Conservation (phyloP, 2,113 vertebrate genomes). For the Rutilus rutilus region DNA sequence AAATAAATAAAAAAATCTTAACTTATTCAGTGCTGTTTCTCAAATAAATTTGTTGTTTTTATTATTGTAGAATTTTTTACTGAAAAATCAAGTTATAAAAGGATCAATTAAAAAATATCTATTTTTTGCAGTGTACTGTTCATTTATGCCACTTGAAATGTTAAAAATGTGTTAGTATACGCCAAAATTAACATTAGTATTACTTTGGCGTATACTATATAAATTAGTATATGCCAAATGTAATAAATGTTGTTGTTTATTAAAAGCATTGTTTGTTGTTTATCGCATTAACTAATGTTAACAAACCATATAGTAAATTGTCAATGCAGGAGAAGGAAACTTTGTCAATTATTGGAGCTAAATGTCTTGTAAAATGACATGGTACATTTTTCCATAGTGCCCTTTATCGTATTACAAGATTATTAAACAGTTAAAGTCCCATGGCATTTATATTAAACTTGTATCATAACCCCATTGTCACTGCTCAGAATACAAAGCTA, state of each 20-base stretch:
- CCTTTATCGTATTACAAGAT: neutral
- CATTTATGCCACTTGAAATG: neutral
- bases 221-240: neutral
- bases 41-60: neutral
- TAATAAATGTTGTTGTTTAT: neutral
- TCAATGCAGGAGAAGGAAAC: neutral
- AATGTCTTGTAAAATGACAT: neutral
- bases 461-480: constrained; percentile 7
- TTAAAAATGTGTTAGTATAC: neutral
- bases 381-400: neutral
- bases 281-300: neutral
- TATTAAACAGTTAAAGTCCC: constrained; percentile 10
- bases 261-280: neutral
- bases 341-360: neutral
- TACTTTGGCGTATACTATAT: too few relatives aligned
- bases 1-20: neutral
- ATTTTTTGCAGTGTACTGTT: neutral
- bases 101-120: neutral
- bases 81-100: neutral
- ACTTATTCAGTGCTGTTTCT: neutral
- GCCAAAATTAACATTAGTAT: neutral
- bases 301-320: neutral
- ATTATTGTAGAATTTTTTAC: neutral
- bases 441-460: constrained; percentile 19
- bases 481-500: neutral